Conservation (phyloP, 2,888 invertebrate species). For the Metopia argyrocephala region DNA sequence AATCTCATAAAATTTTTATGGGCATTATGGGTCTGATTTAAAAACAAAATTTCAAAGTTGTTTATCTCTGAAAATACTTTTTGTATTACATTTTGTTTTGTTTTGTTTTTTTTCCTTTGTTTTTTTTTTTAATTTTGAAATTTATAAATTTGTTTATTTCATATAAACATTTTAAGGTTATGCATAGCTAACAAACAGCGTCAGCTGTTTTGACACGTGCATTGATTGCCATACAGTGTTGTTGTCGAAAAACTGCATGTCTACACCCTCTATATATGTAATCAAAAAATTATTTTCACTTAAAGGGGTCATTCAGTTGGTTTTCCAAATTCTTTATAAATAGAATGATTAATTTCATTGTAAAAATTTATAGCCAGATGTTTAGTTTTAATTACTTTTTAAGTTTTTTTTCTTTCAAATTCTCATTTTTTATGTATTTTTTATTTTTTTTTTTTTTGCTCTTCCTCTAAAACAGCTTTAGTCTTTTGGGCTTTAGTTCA, state of each 20-base stretch:
- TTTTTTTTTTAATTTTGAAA: neutral
- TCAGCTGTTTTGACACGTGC: conserved; percentile 41
- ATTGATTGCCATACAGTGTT: neutral
- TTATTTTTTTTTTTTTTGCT: neutral
- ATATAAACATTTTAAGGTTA: conserved; percentile 17
- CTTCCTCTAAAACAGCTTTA: neutral
- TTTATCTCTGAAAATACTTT: neutral
- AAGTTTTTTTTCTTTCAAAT: conserved; percentile 9
- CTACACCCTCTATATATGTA: neutral
- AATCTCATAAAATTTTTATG: neutral
- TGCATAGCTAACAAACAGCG: conserved; percentile 1
- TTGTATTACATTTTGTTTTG: neutral
- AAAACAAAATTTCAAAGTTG: neutral
- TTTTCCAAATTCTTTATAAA: conserved; percentile 41
- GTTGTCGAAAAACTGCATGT: neutral
- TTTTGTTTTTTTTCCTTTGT: neutral
- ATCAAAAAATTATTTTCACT: neutral
- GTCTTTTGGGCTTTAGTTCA: neutral
- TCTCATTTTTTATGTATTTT: neutral
- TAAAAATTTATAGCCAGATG: conserved; percentile 54
- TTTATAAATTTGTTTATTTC: conserved; percentile 26
- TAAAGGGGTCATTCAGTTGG: conserved; percentile 21
- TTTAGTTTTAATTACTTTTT: conserved; percentile 42
- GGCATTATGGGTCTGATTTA: neutral
- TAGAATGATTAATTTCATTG: conserved; percentile 49